Evolutionary conservation across 2,113 vertebrate genomes (phyloP).

Genomic region (Psettodes erumei): DNA sequence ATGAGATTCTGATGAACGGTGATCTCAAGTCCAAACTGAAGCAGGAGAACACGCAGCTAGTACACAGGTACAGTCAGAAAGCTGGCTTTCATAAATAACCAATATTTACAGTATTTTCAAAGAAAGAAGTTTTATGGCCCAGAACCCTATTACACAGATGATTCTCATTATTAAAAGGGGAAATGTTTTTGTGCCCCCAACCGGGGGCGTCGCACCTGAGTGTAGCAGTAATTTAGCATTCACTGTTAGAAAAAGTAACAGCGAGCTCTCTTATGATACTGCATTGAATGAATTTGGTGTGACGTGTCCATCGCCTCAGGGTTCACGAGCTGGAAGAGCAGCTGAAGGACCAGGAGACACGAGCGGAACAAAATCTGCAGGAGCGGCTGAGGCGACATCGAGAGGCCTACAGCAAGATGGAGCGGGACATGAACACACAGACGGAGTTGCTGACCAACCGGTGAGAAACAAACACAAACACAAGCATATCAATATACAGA

Average conservation of each 20-base stretch:
- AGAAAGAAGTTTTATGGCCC: neutral
- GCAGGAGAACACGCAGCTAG: constrained; percentile 94
- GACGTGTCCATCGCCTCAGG: constrained; percentile 72
- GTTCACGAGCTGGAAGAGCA: constrained; percentile 96
- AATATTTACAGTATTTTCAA: neutral
- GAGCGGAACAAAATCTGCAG: constrained; percentile 87
- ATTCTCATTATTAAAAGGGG: neutral
- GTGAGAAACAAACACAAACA: constrained; percentile 74
- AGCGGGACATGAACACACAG: constrained; percentile 91
- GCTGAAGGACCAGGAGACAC: constrained; percentile 94
- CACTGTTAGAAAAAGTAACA: neutral
- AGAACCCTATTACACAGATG: neutral
- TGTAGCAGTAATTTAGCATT: constrained; percentile 1
- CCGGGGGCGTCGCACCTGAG: no score
- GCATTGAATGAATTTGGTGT: neutral
- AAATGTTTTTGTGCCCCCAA: neutral
- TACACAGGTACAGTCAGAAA: constrained; percentile 89
- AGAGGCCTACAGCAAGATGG: constrained; percentile 90
- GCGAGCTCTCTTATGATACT: neutral
- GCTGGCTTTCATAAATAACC: neutral
- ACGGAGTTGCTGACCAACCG: constrained; percentile 91
- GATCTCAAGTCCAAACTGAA: constrained; percentile 95
- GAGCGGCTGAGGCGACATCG: constrained; percentile 89
- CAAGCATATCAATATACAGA: neutral
- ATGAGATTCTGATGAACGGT: constrained; percentile 88